A percentile compares a stretch with the other conserved stretches of the same genome.
Conservation (phyloP, 2,888 invertebrate species). For the Allacma fusca region DNA sequence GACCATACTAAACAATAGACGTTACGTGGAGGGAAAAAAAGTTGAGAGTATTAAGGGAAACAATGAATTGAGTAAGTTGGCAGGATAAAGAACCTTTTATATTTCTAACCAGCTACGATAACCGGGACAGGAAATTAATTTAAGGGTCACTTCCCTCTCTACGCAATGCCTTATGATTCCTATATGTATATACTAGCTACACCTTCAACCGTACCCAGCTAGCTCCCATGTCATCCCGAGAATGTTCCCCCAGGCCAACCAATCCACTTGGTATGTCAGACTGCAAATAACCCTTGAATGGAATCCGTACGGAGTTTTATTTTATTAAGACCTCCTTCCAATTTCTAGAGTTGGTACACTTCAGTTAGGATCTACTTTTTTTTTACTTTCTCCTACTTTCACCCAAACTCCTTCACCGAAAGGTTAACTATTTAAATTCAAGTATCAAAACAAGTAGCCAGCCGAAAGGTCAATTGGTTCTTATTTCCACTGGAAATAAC, state of each 20-base stretch:
- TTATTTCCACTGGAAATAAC: background rate
- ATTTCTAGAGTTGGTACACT: too few relatives aligned
- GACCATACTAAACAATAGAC: constrained; percentile 3
- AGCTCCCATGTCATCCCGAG: too few relatives aligned
- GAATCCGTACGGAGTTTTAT: too few relatives aligned
- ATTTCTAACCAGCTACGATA: constrained; percentile 3
- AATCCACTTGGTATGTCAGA: too few relatives aligned
- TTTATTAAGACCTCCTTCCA: too few relatives aligned
- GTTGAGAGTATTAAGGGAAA: constrained; percentile 13
- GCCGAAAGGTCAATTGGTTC: background rate
- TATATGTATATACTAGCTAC: too few relatives aligned
- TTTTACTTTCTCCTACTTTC: too few relatives aligned
- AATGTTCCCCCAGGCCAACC: too few relatives aligned
- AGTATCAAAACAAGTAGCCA: background rate
- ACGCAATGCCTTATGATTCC: background rate
- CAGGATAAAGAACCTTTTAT: constrained; percentile 16
- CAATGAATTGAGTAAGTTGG: constrained; percentile 16
- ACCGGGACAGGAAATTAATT: background rate
- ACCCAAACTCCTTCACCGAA: too few relatives aligned
- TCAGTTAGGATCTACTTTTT: too few relatives aligned
- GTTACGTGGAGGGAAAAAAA: constrained; percentile 8
- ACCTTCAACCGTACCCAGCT: too few relatives aligned
- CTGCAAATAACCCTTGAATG: too few relatives aligned
- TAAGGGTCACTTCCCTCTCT: background rate
- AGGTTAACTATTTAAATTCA: background rate